Conservation (phyloP, 1,140 invertebrate genomes). For the Drosophila kohkoa region DNA sequence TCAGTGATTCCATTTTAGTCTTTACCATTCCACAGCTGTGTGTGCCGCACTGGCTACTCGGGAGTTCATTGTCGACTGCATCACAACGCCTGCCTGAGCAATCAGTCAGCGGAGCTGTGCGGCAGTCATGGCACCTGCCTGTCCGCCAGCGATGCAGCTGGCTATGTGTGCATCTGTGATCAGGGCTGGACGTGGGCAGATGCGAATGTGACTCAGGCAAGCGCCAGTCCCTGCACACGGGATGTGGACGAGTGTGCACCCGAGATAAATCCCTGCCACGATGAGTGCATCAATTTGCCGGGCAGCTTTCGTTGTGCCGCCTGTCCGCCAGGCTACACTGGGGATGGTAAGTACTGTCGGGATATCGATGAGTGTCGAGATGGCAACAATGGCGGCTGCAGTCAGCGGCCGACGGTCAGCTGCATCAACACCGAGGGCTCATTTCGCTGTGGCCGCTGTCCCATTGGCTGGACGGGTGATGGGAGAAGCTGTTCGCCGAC, state of each 20-base stretch:
- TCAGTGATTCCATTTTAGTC: neutral
- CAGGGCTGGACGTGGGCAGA: constrained; percentile 93
- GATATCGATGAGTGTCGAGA: constrained; percentile 95
- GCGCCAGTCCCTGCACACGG: constrained; percentile 87
- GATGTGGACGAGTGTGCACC: constrained; percentile 95
- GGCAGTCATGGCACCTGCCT: constrained; percentile 95
- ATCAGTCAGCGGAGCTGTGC: constrained; percentile 91
- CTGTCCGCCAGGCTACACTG: constrained; percentile 94
- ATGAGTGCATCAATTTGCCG: constrained; percentile 93
- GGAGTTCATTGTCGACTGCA: constrained; percentile 92
- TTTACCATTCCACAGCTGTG: constrained; percentile 87
- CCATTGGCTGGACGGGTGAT: constrained; percentile 93
- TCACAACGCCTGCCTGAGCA: constrained; percentile 89
- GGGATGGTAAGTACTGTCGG: constrained; percentile 92
- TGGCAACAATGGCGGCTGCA: constrained; percentile 95
- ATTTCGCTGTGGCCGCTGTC: constrained; percentile 93
- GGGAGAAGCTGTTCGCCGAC: constrained; percentile 86
- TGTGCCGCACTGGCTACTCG: constrained; percentile 90
- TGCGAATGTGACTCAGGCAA: constrained; percentile 85
- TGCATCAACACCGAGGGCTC: constrained; percentile 95
- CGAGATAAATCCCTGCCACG: constrained; percentile 90
- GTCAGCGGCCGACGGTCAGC: constrained; percentile 89
- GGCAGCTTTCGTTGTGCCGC: constrained; percentile 93
- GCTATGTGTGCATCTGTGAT: constrained; percentile 92
- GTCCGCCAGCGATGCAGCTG: constrained; percentile 85